Evolutionary conservation across 2,888 invertebrate species (phyloP).

Genomic region (Epinotia bilunana): DNA sequence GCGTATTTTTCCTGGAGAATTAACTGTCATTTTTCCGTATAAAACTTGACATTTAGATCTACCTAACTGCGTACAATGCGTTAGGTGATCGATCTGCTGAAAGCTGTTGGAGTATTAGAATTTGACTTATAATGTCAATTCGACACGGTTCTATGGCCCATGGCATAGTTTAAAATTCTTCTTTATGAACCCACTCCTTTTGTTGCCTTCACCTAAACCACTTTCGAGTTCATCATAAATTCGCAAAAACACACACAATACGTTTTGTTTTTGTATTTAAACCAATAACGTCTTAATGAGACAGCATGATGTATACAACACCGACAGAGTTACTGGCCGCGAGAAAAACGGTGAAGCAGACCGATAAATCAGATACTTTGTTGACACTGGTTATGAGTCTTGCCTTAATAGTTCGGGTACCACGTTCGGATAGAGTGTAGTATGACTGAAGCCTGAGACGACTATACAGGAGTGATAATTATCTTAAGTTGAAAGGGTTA

Average conservation of each 20-base stretch:
- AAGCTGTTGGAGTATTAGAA: too few relatives aligned
- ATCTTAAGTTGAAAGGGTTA: too few relatives aligned
- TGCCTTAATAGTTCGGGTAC: conserved; percentile 21
- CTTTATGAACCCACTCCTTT: background rate
- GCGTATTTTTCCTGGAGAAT: too few relatives aligned
- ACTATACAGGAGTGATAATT: too few relatives aligned
- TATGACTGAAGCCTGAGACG: background rate
- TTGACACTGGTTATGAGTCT: conserved; percentile 47
- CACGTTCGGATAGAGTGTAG: conserved; percentile 4
- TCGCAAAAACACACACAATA: conserved; percentile 36
- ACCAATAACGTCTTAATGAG: conserved; percentile 59
- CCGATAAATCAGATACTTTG: conserved; percentile 55
- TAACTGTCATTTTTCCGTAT: too few relatives aligned
- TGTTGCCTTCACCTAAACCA: conserved; percentile 20
- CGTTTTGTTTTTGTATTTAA: conserved; percentile 46
- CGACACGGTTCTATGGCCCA: background rate
- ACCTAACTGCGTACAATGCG: too few relatives aligned
- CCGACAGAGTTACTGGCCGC: conserved; percentile 47
- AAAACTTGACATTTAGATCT: too few relatives aligned
- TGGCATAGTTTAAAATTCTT: background rate
- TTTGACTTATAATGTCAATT: background rate
- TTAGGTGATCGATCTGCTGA: too few relatives aligned
- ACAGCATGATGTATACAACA: conserved; percentile 55
- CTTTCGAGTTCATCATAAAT: conserved; percentile 19
- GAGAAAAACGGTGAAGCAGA: conserved; percentile 51